These are phyloP conservation scores for Ageneiosus marmoratus DNA, from an alignment of 2,113 vertebrate species.

Conservation along the genomic window DNA sequence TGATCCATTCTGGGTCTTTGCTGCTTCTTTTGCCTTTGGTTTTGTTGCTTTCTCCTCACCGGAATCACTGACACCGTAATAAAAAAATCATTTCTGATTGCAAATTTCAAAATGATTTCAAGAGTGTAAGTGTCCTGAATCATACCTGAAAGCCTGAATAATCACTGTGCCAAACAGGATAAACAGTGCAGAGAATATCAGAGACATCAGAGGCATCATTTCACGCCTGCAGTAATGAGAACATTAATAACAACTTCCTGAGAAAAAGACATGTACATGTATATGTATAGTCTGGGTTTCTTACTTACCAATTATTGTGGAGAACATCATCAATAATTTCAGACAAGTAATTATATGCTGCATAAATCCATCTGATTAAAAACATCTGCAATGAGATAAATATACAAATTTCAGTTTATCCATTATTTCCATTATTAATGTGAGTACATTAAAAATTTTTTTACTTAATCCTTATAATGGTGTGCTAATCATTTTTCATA, in stretches of 20 bases:
- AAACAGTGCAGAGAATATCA: conserved; percentile 93
- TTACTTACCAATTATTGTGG: conserved; percentile 89
- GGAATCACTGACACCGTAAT: conserved; percentile 78
- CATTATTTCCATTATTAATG: background rate
- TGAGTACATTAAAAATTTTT: background rate
- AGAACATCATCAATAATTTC: conserved; percentile 86
- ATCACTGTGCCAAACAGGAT: conserved; percentile 95
- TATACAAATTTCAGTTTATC: background rate
- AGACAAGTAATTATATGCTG: conserved; percentile 77
- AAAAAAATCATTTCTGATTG: background rate
- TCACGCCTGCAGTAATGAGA: conserved; percentile 81
- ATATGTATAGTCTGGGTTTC: background rate
- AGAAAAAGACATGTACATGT: background rate
- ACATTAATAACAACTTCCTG: background rate
- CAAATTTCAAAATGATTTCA: too few relatives aligned
- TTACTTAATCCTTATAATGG: background rate
- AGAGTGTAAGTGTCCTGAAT: background rate
- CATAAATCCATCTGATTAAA: conserved; percentile 89
- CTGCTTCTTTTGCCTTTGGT: conserved; percentile 78
- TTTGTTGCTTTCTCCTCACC: conserved; percentile 81
- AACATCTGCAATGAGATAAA: conserved; percentile 77
- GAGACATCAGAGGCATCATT: conserved; percentile 94
- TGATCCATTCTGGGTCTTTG: conserved; percentile 73
- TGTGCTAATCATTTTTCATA: background rate
- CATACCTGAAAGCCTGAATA: conserved; percentile 93